These are phyloP conservation scores for Drosophila meridiana DNA, from an alignment of 2,888 invertebrate species.

Conservation along the genomic window DNA sequence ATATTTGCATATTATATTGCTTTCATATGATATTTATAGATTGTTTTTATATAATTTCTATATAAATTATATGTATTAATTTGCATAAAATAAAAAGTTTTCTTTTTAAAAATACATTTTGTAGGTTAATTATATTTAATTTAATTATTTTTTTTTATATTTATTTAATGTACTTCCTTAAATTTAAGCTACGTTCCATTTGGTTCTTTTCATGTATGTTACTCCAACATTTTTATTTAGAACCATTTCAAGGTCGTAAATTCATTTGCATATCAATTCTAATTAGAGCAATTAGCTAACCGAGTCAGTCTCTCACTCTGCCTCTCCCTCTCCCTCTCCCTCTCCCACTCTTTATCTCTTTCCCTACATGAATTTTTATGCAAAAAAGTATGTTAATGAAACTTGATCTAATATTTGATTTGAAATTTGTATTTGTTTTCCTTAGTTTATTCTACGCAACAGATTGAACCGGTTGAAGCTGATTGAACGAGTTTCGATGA, in stretches of 20 bases:
- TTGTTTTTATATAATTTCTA: too few species aligned
- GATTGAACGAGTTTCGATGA: constrained; percentile 2
- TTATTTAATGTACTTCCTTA: too few species aligned
- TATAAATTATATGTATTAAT: too few species aligned
- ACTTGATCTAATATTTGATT: constrained; percentile 1
- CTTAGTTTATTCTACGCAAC: neutral
- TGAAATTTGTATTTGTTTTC: neutral
- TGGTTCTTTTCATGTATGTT: neutral
- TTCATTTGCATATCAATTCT: neutral
- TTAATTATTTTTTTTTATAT: too few species aligned
- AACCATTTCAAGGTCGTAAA: neutral
- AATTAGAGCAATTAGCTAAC: neutral
- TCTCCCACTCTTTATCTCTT: neutral
- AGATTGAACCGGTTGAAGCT: neutral
- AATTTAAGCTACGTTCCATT: neutral
- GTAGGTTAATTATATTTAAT: too few species aligned
- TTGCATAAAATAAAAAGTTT: too few species aligned
- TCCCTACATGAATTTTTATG: neutral
- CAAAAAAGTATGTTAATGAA: constrained; percentile 4
- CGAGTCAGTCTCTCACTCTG: neutral
- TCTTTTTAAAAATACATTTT: too few species aligned
- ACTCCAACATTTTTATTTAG: neutral
- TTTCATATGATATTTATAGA: too few species aligned
- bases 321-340: neutral
- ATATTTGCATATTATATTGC: too few species aligned